These are phyloP conservation scores for Zonitis immaculata DNA, from an alignment of 2,888 invertebrate species.

Conservation along the genomic window DNA sequence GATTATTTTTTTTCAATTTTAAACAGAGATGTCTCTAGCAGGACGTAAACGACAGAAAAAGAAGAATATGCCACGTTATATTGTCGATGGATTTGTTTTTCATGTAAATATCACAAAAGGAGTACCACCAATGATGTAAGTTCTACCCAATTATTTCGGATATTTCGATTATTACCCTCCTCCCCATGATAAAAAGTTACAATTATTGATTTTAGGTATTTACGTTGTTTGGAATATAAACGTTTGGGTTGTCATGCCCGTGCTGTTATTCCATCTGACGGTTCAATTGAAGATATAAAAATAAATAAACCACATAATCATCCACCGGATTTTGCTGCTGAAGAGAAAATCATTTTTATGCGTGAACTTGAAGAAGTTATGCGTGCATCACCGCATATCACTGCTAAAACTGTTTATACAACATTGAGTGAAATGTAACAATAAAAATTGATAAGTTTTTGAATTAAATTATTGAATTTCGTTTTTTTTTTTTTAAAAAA, in stretches of 20 bases:
- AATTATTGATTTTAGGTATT: too few species aligned
- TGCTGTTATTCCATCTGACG: constrained; percentile 42
- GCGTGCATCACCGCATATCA: constrained; percentile 34
- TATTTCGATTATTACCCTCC: background rate
- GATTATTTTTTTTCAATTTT: too few species aligned
- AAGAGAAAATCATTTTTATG: constrained; percentile 45
- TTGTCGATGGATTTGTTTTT: constrained; percentile 47
- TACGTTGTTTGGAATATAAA: constrained; percentile 45
- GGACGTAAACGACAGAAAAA: constrained; percentile 33
- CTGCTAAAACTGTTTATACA: constrained; percentile 38
- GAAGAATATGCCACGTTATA: constrained; percentile 45
- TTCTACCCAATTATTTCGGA: constrained; percentile 3
- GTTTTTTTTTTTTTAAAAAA: too few species aligned
- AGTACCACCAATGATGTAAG: constrained; percentile 46
- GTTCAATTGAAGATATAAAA: constrained; percentile 43
- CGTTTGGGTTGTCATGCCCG: constrained; percentile 44
- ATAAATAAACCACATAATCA: constrained; percentile 44
- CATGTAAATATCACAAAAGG: constrained; percentile 47
- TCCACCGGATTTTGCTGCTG: constrained; percentile 44
- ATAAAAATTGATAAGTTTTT: constrained; percentile 20
- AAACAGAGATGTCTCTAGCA: too few species aligned
- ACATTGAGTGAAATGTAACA: constrained; percentile 39
- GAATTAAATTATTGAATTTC: constrained; percentile 2
- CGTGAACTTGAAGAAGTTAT: constrained; percentile 42
- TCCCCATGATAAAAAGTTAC: too few species aligned